Evolutionary conservation across 2,797 vertebrate genomes (phyloP), one percentile per base, ranked within the genome.

Genomic region (Eupleurogrammus muticus): DNA sequence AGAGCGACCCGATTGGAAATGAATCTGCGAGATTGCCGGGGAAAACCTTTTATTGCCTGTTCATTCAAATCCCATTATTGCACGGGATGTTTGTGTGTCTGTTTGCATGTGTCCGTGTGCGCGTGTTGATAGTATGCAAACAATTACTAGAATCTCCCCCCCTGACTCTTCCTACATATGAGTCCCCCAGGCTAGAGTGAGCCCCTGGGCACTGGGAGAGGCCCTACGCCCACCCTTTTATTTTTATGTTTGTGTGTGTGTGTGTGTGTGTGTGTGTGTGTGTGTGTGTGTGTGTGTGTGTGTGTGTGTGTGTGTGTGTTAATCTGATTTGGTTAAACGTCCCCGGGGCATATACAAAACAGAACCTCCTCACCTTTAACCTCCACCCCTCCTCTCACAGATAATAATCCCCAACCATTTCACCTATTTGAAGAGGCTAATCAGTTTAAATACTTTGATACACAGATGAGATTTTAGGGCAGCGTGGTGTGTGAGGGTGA

Each of bases 281-380:
- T 23, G 78, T 52, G 59, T 44, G 28, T 35, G n/a, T n/a, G n/a
- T n/a, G n/a, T n/a, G n/a, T n/a, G n/a, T 56, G 55, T 66, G 47
- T 74, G 47, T 66, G 57, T 69, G 20, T 52, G 19, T 77, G 57
- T 73, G 47, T 76, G 51, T 38, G n/a, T 96, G 92, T 92, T 96
- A 97, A 97, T 97, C 95, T 96, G 96, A 96, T 97, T 97, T 91
- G 95, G 94, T 94, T 91, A 87, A 84, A 89, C 90, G 91, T 95
- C 96, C 93, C 83, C 82, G 2, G 94, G 96, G 95, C 91, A 87
- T 89, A 92, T 93, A 95, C 89, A 92, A 92, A 95, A 92, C 92
- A 90, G 92, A 75, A 91, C 94, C 94, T 94, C 94, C 72, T 84
- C 75, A 89, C 87, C 87, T 89, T 72, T 90, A 60, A 84, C 90